Evolutionary conservation across 2,888 invertebrate genomes (phyloP).

Genomic region (Plebejus melissa): DNA sequence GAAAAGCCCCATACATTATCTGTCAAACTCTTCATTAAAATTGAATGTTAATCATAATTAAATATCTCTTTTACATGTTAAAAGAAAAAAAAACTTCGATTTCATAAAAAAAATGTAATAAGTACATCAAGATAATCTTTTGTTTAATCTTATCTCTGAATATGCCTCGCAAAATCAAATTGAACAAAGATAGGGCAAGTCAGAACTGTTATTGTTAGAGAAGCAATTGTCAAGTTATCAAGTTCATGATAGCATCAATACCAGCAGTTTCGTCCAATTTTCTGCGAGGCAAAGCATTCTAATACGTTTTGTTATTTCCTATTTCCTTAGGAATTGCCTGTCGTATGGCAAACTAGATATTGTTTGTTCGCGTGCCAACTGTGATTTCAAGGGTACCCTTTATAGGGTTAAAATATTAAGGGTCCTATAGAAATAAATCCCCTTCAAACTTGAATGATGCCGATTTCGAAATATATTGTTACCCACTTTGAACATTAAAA

Average conservation of each 20-base stretch:
- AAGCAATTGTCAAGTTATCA: constrained; percentile 18
- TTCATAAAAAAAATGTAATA: background rate
- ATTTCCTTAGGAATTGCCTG: constrained; percentile 1
- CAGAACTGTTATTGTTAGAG: constrained; percentile 10
- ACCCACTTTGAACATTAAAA: background rate
- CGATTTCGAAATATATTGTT: background rate
- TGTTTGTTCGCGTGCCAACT: constrained; percentile 16
- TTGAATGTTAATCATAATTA: background rate
- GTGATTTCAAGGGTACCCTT: constrained; percentile 17
- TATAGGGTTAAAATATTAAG: constrained; percentile 1
- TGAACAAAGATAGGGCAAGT: background rate
- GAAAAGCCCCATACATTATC: too few species aligned
- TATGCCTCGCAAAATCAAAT: background rate
- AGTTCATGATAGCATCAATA: constrained; percentile 2
- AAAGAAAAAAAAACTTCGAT: too few species aligned
- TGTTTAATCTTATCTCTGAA: background rate
- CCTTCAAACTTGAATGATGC: background rate
- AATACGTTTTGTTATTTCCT: background rate
- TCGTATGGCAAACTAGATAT: constrained; percentile 1
- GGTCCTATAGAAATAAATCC: background rate
- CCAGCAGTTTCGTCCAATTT: constrained; percentile 6
- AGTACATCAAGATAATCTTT: background rate
- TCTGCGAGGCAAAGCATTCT: background rate
- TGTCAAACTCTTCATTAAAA: too few species aligned
- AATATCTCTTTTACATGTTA: background rate